Base-by-base conservation (phyloP, 2,888 invertebrate species). In the Plagodis pulveraria region DNA sequence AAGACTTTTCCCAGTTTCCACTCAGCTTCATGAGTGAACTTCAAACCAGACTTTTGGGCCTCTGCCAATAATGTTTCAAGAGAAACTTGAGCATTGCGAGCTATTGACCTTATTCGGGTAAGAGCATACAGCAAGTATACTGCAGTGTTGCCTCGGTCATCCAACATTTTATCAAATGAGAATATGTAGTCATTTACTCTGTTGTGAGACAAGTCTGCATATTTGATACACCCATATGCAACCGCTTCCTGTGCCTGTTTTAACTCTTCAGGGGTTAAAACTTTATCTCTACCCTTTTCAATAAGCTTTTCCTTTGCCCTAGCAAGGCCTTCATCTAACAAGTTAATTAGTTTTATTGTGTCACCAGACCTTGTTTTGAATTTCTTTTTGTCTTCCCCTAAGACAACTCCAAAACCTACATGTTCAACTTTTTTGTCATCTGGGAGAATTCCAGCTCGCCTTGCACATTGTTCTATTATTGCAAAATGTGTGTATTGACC, bases 141-240 rank as follows among this genome's bases (percentile, higher is more conserved):
- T 0, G 99, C 99, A 0, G 99, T 99, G 83, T 99, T 99, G 8
- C 99, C 99, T 82, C 97, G 97, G 83, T 99, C 99, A 79, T 99
- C 99, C 66, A 99, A 93, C 99, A 99, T 99, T 94, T 98, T 98
- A 80, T 99, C 99, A 87, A 99, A 99, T 0, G 99, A 99, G 89
- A 99, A 99, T 2, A 99, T 95, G 81, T 99, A 99, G 80, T 99
- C 99, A 81, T 97, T 97, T 57, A 95, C 95, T 63, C 99, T 94
- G 83, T 98, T 98, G 78, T 99, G 98, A 10, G 96, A 97, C 49
- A 99, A 94, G 93, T 99, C 99, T 5, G 99, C 97, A 86, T 99
- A 99, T 84, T 99, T 99, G 58, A 99, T 98, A 81, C 99, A 99
- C 5, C 99, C 99, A 84, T 98, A 99, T 0, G 99, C 99, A 0